Evolutionary conservation across 1,140 invertebrate species (phyloP).

Genomic region (Cotesia chilonis): DNA sequence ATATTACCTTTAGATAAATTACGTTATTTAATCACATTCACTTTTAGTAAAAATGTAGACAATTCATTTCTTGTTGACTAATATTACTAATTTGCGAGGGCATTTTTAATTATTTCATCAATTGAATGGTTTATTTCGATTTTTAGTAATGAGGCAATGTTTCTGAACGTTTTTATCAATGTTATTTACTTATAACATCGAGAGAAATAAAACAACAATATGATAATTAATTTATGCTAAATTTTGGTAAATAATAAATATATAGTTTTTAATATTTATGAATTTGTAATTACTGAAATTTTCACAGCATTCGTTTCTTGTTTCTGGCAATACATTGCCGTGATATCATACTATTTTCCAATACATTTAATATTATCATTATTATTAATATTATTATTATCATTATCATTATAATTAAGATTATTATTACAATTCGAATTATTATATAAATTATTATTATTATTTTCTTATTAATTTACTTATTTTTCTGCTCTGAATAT

Average conservation of each 20-base stretch:
- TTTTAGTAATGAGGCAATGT: slow-evolving; percentile 9
- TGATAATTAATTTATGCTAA: slow-evolving; percentile 46
- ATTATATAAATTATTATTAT: no score
- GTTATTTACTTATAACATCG: slow-evolving; percentile 12
- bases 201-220: slow-evolving; percentile 44
- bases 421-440: background rate
- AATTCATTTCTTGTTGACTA: slow-evolving; percentile 21
- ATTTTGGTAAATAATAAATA: slow-evolving; percentile 38
- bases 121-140: background rate
- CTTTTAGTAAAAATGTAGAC: slow-evolving; percentile 30
- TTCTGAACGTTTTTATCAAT: slow-evolving; percentile 11
- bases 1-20: slow-evolving; percentile 6
- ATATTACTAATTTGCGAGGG: slow-evolving; percentile 9
- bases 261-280: slow-evolving; percentile 2
- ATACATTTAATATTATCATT: no score
- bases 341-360: background rate
- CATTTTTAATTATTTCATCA: background rate
- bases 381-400: background rate
- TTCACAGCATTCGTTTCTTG: slow-evolving; percentile 37
- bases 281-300: slow-evolving; percentile 28
- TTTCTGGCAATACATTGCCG: slow-evolving; percentile 5
- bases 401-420: background rate
- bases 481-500: background rate
- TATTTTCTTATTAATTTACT: no score
- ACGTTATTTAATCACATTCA: background rate